phyloP scores from a whole-genome alignment of 2,888 invertebrate genomes.

The Chelonus formosanus region DNA sequence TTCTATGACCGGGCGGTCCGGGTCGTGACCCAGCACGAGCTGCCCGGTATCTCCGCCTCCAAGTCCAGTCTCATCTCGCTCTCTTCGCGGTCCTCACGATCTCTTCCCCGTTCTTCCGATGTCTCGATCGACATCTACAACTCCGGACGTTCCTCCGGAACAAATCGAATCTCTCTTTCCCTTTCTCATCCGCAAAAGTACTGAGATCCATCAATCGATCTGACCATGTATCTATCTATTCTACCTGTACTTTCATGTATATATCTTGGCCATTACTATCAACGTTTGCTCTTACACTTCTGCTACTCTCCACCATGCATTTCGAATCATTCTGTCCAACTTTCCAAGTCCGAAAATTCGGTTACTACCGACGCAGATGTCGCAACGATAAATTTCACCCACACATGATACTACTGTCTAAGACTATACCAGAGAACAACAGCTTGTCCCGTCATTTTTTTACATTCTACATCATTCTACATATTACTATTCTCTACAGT shows the following conservation, averaged over 20 bases:
- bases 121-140: conserved; percentile 31
- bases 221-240: background rate
- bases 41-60: conserved; percentile 39
- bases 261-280: too few relatives aligned
- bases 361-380: conserved; percentile 24
- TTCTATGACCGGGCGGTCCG: conserved; percentile 51
- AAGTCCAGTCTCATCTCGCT: conserved; percentile 18
- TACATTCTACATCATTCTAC: conserved; percentile 1
- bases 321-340: conserved; percentile 21
- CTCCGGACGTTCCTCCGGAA: conserved; percentile 19
- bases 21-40: conserved; percentile 53
- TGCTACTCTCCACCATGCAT: background rate
- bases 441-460: conserved; percentile 19
- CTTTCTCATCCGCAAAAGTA: conserved; percentile 2
- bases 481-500: background rate
- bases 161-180: conserved; percentile 19
- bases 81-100: conserved; percentile 23
- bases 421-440: conserved; percentile 2
- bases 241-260: too few relatives aligned
- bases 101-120: conserved; percentile 36
- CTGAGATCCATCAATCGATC: conserved; percentile 28
- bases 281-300: too few relatives aligned
- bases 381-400: conserved; percentile 27
- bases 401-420: conserved; percentile 3
- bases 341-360: conserved; percentile 22